Conservation (phyloP, 1,140 invertebrate genomes). For the Plectrocnemia conspersa region DNA sequence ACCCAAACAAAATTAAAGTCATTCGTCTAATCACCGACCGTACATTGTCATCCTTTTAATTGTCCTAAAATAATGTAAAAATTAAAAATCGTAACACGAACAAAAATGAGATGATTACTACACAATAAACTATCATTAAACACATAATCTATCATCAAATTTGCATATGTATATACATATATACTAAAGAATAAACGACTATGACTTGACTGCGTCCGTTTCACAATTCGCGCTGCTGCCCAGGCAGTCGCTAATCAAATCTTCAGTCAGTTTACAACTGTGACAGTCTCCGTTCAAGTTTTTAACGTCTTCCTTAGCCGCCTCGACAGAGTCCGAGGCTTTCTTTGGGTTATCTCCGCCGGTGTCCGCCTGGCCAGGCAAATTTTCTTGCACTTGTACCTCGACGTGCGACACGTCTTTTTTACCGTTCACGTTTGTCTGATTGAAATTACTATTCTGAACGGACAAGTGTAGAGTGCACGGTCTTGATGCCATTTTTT, state of each 20-base stretch:
- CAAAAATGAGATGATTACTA: not conserved
- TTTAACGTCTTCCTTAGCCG: not conserved
- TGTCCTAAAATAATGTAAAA: not conserved
- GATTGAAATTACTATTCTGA: slow-evolving; percentile 34
- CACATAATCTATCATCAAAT: not conserved
- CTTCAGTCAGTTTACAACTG: slow-evolving; percentile 18
- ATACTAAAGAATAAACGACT: not conserved
- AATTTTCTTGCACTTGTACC: slow-evolving; percentile 19
- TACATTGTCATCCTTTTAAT: no score
- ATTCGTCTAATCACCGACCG: no score
- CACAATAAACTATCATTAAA: not conserved
- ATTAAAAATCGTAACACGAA: not conserved
- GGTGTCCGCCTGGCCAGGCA: slow-evolving; percentile 25
- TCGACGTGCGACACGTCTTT: slow-evolving; percentile 23
- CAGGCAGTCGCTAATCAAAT: slow-evolving; percentile 29
- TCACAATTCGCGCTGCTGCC: slow-evolving; percentile 16
- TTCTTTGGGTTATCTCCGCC: not conserved
- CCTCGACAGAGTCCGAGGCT: not conserved
- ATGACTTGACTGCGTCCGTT: not conserved
- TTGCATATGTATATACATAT: not conserved
- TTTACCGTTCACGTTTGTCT: slow-evolving; percentile 19
- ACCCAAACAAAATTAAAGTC: no score
- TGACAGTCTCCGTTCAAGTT: slow-evolving; percentile 9
- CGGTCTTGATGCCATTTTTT: slow-evolving; percentile 31
- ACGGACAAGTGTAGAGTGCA: slow-evolving; percentile 30